Conservation (phyloP, 2,888 invertebrate genomes). For the Papilio gigon region DNA sequence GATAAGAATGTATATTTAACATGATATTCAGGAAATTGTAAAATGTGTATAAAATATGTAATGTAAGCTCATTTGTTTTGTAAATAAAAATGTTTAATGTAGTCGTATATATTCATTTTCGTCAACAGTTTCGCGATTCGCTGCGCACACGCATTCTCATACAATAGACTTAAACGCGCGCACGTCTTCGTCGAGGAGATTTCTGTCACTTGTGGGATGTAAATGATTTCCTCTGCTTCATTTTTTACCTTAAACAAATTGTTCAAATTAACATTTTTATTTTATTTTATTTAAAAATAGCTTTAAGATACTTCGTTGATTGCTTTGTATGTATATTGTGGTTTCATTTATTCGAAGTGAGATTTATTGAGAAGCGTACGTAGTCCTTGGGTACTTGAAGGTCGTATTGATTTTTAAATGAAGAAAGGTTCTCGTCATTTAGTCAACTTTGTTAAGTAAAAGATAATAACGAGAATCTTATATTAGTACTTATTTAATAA, state of each 20-base stretch:
- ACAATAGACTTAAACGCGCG: slow-evolving; percentile 76
- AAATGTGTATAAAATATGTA: not conserved
- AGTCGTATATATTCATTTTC: slow-evolving; percentile 31
- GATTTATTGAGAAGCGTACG: too few species aligned
- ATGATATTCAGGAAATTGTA: not conserved
- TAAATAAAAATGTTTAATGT: slow-evolving; percentile 34
- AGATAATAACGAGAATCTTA: not conserved
- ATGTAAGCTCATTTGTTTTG: slow-evolving; percentile 3
- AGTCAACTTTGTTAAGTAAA: not conserved
- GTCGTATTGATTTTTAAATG: too few species aligned
- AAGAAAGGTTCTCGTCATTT: too few species aligned
- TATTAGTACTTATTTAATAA: too few species aligned
- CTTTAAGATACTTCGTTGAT: not conserved
- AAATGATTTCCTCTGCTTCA: slow-evolving; percentile 37
- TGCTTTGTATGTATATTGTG: not conserved
- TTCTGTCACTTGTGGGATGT: slow-evolving; percentile 25
- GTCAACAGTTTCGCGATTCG: slow-evolving; percentile 37
- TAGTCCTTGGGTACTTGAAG: too few species aligned
- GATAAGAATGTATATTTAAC: not conserved
- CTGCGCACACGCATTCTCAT: slow-evolving; percentile 63
- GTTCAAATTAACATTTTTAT: slow-evolving; percentile 14
- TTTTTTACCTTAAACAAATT: not conserved
- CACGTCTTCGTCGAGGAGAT: slow-evolving; percentile 44
- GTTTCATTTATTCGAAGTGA: not conserved
- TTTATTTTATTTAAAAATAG: not conserved